These are phyloP conservation scores for Morus bassanus DNA, from an alignment of 2,797 vertebrate genomes.

Conservation along the genomic window DNA sequence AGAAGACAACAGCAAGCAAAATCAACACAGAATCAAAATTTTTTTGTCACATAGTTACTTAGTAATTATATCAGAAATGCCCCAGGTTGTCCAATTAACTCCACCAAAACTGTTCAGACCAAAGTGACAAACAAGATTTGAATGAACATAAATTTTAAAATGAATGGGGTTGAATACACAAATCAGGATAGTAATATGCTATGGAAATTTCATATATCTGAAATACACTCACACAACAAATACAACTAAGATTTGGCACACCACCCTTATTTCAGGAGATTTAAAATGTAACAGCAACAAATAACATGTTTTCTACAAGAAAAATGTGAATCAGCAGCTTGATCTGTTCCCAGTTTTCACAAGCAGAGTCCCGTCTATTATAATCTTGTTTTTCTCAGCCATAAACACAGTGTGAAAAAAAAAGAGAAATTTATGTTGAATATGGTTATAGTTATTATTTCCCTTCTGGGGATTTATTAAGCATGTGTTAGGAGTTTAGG, in stretches of 20 bases:
- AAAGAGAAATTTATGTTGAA: conserved; percentile 52
- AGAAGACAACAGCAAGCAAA: not conserved
- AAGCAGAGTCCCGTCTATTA: conserved; percentile 2
- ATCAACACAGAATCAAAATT: not conserved
- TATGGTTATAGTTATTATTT: conserved; percentile 68
- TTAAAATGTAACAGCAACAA: not conserved
- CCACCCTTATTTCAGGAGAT: not conserved
- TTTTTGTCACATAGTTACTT: not conserved
- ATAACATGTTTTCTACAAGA: not conserved
- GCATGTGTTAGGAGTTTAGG: conserved; percentile 62
- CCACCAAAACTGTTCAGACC: not conserved
- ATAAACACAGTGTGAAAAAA: conserved; percentile 33
- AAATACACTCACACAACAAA: not conserved
- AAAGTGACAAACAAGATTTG: not conserved
- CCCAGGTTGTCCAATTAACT: not conserved
- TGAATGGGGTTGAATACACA: not conserved
- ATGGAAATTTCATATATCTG: not conserved
- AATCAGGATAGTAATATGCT: not conserved
- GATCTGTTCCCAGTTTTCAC: not conserved
- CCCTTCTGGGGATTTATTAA: conserved; percentile 66
- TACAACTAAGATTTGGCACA: not conserved
- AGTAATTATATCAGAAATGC: not conserved
- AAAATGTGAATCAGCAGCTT: conserved; percentile 22
- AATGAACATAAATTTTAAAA: not conserved
- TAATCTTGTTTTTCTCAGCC: conserved; percentile 45